A percentile compares a stretch with the other conserved stretches of the same genome.
Conservation (phyloP, 2,797 vertebrate genomes). For the Chaetodon trifasciatus region DNA sequence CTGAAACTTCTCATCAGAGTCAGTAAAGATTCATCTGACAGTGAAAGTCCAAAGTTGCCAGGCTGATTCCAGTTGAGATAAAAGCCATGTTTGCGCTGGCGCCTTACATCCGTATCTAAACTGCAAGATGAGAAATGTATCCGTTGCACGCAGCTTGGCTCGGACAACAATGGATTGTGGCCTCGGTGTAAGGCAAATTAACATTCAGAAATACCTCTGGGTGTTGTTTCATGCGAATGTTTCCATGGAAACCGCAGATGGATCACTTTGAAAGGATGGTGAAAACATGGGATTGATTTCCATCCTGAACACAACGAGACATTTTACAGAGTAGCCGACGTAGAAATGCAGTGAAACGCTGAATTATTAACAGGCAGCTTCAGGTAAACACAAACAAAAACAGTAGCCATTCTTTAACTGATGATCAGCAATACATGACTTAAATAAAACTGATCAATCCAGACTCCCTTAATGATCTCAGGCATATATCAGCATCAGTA, state of each 20-base stretch:
- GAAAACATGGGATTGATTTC: conserved; percentile 62
- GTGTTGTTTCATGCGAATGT: conserved; percentile 71
- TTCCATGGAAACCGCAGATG: conserved; percentile 76
- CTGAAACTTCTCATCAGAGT: neutral
- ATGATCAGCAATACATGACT: conserved; percentile 2
- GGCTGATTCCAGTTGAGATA: neutral
- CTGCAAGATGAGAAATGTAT: neutral
- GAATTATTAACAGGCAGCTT: conserved; percentile 59
- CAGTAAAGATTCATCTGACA: too few species aligned
- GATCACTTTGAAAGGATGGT: conserved; percentile 53
- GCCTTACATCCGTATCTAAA: conserved; percentile 1
- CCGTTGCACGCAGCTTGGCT: conserved; percentile 1
- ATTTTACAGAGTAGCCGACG: conserved; percentile 33
- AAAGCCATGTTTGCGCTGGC: neutral
- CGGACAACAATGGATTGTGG: conserved; percentile 57
- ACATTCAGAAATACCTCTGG: conserved; percentile 72
- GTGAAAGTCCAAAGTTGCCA: neutral
- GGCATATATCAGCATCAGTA: neutral
- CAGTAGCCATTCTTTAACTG: neutral
- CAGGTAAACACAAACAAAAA: neutral
- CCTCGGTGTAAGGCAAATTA: conserved; percentile 40
- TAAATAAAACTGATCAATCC: conserved; percentile 10
- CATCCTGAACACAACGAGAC: conserved; percentile 26
- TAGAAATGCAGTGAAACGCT: too few species aligned
- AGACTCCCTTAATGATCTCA: conserved; percentile 8